Conservation (phyloP, 64 coral and sea anemone species). For the Porites lutea region DNA sequence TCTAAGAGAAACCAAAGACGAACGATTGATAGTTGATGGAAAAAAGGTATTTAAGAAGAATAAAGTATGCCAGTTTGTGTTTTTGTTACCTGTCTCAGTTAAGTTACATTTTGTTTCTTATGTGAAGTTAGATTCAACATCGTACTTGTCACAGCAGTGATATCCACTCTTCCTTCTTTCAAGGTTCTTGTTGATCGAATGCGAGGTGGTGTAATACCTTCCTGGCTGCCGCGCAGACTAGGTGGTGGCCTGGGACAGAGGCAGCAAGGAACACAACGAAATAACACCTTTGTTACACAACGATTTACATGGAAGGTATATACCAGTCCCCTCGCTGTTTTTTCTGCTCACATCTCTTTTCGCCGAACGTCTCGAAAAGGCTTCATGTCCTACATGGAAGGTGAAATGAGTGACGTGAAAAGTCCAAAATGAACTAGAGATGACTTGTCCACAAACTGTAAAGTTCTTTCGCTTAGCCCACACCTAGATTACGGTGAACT, state of each 20-base stretch:
- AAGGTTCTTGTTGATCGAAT: conserved; percentile 71
- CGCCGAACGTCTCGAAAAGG: no score
- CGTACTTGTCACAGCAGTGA: no score
- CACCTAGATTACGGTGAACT: no score
- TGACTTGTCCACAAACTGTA: no score
- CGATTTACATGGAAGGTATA: conserved; percentile 41
- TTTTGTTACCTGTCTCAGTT: no score
- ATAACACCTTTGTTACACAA: not conserved
- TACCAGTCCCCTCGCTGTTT: no score
- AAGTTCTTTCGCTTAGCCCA: no score
- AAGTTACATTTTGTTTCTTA: not conserved
- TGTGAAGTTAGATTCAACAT: no score
- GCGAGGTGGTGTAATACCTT: conserved; percentile 46
- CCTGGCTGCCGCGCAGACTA: conserved; percentile 61
- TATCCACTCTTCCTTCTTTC: not conserved
- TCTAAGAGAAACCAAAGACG: conserved; percentile 27
- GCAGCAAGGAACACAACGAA: conserved; percentile 32
- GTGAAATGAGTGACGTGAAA: not conserved
- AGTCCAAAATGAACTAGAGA: no score
- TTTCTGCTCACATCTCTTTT: no score
- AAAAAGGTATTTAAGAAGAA: conserved; percentile 1
- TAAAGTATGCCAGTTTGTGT: no score
- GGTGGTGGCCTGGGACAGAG: conserved; percentile 66
- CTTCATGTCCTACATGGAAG: not conserved
- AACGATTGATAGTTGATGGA: conserved; percentile 57